phyloP scores from a whole-genome alignment of 1,140 invertebrate species.

The Eulimnadia texana region DNA sequence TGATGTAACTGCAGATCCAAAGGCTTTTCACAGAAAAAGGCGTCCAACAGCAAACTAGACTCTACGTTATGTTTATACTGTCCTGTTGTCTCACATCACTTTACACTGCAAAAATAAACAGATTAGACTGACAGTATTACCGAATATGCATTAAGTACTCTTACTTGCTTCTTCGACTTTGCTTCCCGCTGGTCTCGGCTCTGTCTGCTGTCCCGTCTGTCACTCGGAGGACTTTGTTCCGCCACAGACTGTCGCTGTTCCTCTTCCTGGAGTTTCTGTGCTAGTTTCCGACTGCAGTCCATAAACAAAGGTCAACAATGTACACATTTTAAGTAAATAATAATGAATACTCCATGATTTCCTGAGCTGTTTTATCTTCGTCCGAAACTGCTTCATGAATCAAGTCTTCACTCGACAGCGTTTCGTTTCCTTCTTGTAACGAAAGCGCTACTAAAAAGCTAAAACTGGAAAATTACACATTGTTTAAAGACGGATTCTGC shows the following conservation, averaged over 20 bases:
- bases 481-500: constrained; percentile 15
- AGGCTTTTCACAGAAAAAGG: too few species aligned
- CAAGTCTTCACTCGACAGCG: constrained; percentile 26
- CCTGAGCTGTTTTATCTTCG: constrained; percentile 20
- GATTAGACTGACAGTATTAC: too few species aligned
- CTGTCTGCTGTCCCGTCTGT: background rate
- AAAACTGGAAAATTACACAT: constrained; percentile 7
- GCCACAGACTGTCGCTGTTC: constrained; percentile 24
- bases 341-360: constrained; percentile 28
- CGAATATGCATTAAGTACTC: too few species aligned
- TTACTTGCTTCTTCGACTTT: background rate
- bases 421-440: constrained; percentile 32
- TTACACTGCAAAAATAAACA: too few species aligned
- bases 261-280: constrained; percentile 32
- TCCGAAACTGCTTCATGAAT: constrained; percentile 24
- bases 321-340: background rate
- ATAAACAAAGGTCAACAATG: background rate
- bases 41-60: too few species aligned
- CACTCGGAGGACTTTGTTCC: background rate
- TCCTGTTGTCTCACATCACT: too few species aligned
- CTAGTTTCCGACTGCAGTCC: constrained; percentile 30
- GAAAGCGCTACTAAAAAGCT: constrained; percentile 35
- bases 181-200: background rate
- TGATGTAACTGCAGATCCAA: too few species aligned
- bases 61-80: too few species aligned